Base-by-base conservation (phyloP, 2,888 invertebrate species). In the Pegoplata infirma region DNA sequence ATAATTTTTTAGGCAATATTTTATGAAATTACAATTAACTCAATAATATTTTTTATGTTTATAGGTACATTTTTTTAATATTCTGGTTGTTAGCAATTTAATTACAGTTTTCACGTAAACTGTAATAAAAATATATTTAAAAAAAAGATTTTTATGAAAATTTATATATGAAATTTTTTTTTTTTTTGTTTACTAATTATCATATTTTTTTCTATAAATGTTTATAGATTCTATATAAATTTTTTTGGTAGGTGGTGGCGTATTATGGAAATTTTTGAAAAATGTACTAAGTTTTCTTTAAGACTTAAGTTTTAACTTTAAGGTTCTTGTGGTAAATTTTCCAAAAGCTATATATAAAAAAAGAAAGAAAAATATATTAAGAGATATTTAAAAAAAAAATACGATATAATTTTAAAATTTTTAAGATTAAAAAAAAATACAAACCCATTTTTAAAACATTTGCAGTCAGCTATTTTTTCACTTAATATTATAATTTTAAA, bases 11-110 rank as follows among this genome's bases (percentile, higher is more conserved):
- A n/a, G 36, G n/a, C 28, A 53, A 53, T 28, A 28, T 53, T 53
- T 16, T 53, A 5, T n/a, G 28, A 53, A 53, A 53, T 14, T 53
- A 53, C n/a, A n/a, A n/a, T n/a, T 53, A 53, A 53, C 32, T 14
- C 12, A 28, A 16, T n/a, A n/a, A n/a, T 14, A 25, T 32, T 58
- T 40, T 55, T 12, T 28, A 46, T 51, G 32, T 55, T 25, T 58
- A 58, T 21, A 58, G 56, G 40, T 58, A 58, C 56, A 53, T 12
- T 16, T 19, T 55, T 55, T 25, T 53, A 53, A n/a, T 53, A 5
- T 53, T 49, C 5, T 19, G 25, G 25, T 6, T 25, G 25, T 25
- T 25, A 25, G 3, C 3, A 5, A 25, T 25, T 25, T 40, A n/a
- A 40, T 40, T 40, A 40, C 36, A 40, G 36, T 40, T 32, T 40